These are phyloP conservation scores for Acholoe squamosa DNA, from an alignment of 2,888 invertebrate genomes.

Conservation along the genomic window DNA sequence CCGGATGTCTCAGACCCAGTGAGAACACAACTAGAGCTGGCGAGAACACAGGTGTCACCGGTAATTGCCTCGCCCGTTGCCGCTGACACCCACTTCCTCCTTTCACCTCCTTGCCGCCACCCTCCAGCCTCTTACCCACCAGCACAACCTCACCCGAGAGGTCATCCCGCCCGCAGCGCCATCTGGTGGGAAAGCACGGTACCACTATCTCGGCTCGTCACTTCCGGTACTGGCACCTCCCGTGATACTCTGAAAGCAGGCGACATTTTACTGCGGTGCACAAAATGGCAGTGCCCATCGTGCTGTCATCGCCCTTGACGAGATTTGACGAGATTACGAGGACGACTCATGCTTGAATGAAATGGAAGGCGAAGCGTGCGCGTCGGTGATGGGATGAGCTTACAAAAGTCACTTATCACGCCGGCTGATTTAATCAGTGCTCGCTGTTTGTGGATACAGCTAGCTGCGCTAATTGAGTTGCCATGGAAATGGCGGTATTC, in stretches of 20 bases:
- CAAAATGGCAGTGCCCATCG: conserved; percentile 48
- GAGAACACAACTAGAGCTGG: conserved; percentile 41
- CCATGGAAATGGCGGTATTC: conserved; percentile 45
- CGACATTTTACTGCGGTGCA: not conserved
- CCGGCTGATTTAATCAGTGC: conserved; percentile 48
- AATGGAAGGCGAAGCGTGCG: conserved; percentile 54
- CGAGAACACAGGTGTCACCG: conserved; percentile 47
- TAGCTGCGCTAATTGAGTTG: conserved; percentile 54
- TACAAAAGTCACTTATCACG: conserved; percentile 62
- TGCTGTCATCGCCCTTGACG: conserved; percentile 46
- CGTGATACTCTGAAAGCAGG: not conserved
- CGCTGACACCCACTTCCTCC: conserved; percentile 55
- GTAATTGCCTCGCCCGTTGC: conserved; percentile 43
- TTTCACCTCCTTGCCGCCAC: not conserved
- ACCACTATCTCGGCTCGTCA: not conserved
- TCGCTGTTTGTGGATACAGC: conserved; percentile 48
- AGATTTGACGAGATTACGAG: conserved; percentile 54
- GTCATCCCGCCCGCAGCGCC: conserved; percentile 17
- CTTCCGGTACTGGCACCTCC: not conserved
- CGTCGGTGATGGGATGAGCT: conserved; percentile 47
- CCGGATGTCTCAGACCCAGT: conserved; percentile 37
- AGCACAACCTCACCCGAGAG: not conserved
- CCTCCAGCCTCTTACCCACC: not conserved
- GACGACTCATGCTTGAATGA: conserved; percentile 47
- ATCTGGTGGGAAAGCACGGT: not conserved